Conservation (phyloP, 2,888 invertebrate genomes). For the Hymenopus coronatus region DNA sequence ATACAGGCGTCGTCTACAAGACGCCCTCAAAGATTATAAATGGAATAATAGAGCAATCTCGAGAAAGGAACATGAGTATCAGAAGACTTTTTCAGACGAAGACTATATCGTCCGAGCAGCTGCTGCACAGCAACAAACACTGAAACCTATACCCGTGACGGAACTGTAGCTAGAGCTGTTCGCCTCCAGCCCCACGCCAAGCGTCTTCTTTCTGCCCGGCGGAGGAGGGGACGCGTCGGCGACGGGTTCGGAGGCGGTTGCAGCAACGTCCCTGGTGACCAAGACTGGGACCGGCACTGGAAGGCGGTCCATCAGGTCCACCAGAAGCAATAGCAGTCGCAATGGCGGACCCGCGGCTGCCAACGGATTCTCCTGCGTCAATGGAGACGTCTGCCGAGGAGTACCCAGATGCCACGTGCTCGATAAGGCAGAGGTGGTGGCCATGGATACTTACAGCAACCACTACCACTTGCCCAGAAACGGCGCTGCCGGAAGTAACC, state of each 20-base stretch:
- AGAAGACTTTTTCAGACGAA: conserved; percentile 85
- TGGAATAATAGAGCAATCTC: conserved; percentile 71
- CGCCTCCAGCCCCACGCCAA: conserved; percentile 73
- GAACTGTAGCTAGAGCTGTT: conserved; percentile 95
- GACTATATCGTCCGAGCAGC: conserved; percentile 74
- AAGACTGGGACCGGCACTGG: not conserved
- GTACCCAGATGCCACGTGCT: conserved; percentile 27
- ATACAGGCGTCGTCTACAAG: conserved; percentile 76
- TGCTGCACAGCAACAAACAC: conserved; percentile 50
- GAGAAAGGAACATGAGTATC: conserved; percentile 83
- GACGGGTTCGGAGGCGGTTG: conserved; percentile 37
- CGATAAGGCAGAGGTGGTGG: conserved; percentile 22
- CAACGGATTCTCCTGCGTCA: conserved; percentile 74
- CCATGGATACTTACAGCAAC: not conserved
- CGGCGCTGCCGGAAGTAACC: not conserved
- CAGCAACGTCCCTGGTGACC: conserved; percentile 1
- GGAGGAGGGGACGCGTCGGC: conserved; percentile 52
- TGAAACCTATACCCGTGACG: conserved; percentile 71
- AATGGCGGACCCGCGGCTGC: conserved; percentile 49
- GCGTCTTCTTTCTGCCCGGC: conserved; percentile 70
- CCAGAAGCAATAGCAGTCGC: conserved; percentile 56
- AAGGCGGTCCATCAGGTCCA: conserved; percentile 46
- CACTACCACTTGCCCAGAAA: not conserved
- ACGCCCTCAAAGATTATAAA: conserved; percentile 78
- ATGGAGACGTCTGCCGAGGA: conserved; percentile 59